Evolutionary conservation across 30 jellyfish, hydroid and myxozoan species (phyloP).

Genomic region (Turritopsis rubra): DNA sequence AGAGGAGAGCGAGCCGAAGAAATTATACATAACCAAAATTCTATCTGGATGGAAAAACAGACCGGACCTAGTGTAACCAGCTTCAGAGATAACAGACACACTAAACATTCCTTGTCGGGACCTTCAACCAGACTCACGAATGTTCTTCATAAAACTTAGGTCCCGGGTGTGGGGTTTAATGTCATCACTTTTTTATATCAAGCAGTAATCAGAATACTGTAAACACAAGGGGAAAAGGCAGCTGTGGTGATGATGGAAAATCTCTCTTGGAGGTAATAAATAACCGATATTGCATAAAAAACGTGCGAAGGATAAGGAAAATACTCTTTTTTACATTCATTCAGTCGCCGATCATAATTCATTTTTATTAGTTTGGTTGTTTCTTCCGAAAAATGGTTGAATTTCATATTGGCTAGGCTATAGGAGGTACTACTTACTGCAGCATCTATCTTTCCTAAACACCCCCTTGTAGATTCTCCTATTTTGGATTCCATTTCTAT

Average conservation of each 20-base stretch:
- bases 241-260: background rate
- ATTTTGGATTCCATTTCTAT: no score
- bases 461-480: no score
- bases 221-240: background rate
- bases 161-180: background rate
- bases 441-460: no score
- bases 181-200: background rate
- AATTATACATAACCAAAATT: background rate
- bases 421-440: no score
- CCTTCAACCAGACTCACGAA: background rate
- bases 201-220: background rate
- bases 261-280: background rate
- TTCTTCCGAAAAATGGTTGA: no score
- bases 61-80: background rate
- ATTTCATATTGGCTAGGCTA: no score
- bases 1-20: no score
- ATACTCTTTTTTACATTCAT: no score
- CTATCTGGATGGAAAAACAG: background rate
- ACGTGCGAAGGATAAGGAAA: no score
- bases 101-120: slow-evolving; percentile 2
- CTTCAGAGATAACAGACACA: no score
- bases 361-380: no score
- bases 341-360: no score
- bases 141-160: background rate
- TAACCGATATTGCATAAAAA: background rate